phyloP scores from a whole-genome alignment of 1,140 invertebrate species.

The Neomicropteryx cornuta region DNA sequence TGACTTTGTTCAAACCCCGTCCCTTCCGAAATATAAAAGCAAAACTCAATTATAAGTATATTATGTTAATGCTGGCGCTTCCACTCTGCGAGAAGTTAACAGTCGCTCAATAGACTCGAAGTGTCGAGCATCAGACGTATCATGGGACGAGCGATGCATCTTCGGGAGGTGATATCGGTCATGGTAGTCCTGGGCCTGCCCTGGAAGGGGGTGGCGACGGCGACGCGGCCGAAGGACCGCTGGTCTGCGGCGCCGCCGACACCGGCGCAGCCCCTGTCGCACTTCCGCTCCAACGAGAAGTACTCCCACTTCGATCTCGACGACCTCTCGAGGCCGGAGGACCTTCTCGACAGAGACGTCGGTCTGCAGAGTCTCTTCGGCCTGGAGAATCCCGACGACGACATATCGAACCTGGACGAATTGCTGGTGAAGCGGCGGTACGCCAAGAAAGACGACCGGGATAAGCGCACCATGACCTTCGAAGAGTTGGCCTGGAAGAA shows the following conservation, averaged over 20 bases:
- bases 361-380: constrained; percentile 15
- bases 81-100: too few relatives aligned
- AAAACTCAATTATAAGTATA: too few relatives aligned
- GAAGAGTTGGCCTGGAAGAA: constrained; percentile 14
- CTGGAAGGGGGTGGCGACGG: constrained; percentile 3
- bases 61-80: too few relatives aligned
- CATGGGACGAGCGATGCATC: too few relatives aligned
- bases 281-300: constrained; percentile 15
- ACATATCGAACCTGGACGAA: constrained; percentile 15
- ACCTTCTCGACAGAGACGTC: constrained; percentile 9
- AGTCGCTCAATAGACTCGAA: too few relatives aligned
- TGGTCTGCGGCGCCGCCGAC: constrained; percentile 12
- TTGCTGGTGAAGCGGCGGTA: constrained; percentile 14
- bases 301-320: constrained; percentile 14
- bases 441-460: constrained; percentile 10
- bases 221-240: constrained; percentile 12
- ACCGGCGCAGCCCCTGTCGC: constrained; percentile 10
- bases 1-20: too few relatives aligned
- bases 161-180: too few relatives aligned
- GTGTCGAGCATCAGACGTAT: too few relatives aligned
- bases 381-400: constrained; percentile 14
- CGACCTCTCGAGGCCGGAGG: constrained; percentile 9
- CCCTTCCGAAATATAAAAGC: too few relatives aligned
- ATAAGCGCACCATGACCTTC: constrained; percentile 12
- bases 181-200: constrained; percentile 7